Evolutionary conservation across 2,888 invertebrate species (phyloP).

Genomic region (Cyclophora punctaria): DNA sequence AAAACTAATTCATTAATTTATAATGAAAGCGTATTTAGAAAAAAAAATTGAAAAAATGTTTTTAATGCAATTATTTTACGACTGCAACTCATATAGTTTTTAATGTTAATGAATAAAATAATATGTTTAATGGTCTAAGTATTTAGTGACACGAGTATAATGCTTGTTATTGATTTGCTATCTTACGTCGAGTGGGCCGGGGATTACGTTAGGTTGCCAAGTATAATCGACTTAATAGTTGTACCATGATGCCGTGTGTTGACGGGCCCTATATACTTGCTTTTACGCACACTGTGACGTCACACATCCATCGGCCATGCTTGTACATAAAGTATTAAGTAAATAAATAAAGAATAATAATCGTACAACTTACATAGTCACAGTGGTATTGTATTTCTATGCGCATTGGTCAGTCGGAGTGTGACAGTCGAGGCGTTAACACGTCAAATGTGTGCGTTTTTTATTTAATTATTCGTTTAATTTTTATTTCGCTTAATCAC

Average conservation of each 20-base stretch:
- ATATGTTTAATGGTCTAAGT: slow-evolving; percentile 12
- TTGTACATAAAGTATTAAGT: slow-evolving; percentile 29
- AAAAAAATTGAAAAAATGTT: slow-evolving; percentile 15
- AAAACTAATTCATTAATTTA: slow-evolving; percentile 22
- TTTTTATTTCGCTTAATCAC: slow-evolving; percentile 27
- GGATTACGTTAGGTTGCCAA: slow-evolving; percentile 10
- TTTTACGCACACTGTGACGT: slow-evolving; percentile 2
- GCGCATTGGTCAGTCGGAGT: no score
- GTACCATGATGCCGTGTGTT: not conserved
- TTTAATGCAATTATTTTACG: slow-evolving; percentile 27
- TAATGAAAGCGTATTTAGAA: slow-evolving; percentile 10
- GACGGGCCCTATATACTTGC: slow-evolving; percentile 12
- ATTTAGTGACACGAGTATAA: slow-evolving; percentile 28
- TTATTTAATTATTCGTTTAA: slow-evolving; percentile 22
- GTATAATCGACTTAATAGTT: not conserved
- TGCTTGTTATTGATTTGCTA: slow-evolving; percentile 29
- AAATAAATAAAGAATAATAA: slow-evolving; percentile 34
- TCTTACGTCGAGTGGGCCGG: slow-evolving; percentile 19
- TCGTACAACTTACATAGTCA: slow-evolving; percentile 50
- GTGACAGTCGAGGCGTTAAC: no score
- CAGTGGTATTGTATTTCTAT: slow-evolving; percentile 24
- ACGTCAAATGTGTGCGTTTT: slow-evolving; percentile 6
- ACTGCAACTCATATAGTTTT: slow-evolving; percentile 42
- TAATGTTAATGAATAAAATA: slow-evolving; percentile 10
- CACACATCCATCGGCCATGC: slow-evolving; percentile 8